These are phyloP conservation scores for Chelonus insularis DNA, from an alignment of 1,140 invertebrate species.

Conservation along the genomic window DNA sequence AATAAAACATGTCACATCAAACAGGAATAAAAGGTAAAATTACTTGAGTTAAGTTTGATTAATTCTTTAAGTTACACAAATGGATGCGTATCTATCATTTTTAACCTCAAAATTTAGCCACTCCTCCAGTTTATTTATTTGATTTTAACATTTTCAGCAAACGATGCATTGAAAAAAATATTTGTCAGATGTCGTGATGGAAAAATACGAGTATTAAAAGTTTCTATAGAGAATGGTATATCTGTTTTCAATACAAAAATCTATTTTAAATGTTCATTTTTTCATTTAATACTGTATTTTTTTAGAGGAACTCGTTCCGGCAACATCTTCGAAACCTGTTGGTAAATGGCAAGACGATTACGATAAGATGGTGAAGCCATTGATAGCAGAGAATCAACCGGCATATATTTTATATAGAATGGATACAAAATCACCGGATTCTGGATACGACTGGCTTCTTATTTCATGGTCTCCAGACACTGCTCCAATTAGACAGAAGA, in stretches of 20 bases:
- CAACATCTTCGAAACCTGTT: constrained; percentile 68
- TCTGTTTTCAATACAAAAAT: too few relatives aligned
- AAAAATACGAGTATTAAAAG: constrained; percentile 78
- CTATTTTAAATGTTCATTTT: constrained; percentile 18
- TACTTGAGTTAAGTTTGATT: too few relatives aligned
- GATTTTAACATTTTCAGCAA: constrained; percentile 63
- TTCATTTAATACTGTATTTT: constrained; percentile 5
- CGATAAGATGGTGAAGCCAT: constrained; percentile 74
- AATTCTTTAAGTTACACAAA: too few relatives aligned
- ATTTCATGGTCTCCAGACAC: constrained; percentile 94
- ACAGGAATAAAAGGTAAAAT: constrained; percentile 73
- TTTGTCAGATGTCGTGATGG: constrained; percentile 83
- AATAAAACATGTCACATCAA: constrained; percentile 73
- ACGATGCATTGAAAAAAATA: constrained; percentile 77
- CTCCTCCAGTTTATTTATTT: constrained; percentile 46
- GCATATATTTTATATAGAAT: constrained; percentile 90
- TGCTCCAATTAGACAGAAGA: constrained; percentile 90
- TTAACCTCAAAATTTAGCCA: constrained; percentile 51
- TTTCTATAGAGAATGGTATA: constrained; percentile 86
- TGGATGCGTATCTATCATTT: constrained; percentile 29
- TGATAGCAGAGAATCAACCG: constrained; percentile 85
- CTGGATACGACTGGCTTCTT: constrained; percentile 91
- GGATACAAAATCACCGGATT: constrained; percentile 58
- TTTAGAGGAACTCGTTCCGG: constrained; percentile 77
- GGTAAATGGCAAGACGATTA: constrained; percentile 88